A percentile compares a stretch with the other conserved stretches of the same genome.
Conservation (phyloP, 2,797 vertebrate genomes). For the Enteromius paludinosus region DNA sequence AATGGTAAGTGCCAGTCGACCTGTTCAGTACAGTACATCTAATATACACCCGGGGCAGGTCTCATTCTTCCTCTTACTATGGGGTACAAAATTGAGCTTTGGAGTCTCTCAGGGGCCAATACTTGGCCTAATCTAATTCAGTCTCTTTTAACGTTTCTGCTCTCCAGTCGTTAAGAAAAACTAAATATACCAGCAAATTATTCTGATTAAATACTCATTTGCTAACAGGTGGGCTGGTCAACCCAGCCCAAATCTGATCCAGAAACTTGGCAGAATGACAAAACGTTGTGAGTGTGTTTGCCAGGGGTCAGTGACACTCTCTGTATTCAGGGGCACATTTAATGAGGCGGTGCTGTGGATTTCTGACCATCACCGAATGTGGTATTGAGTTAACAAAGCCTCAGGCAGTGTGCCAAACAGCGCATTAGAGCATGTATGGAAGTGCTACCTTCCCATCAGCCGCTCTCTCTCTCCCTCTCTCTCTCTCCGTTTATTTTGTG, state of each 20-base stretch:
- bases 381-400: slow-evolving; percentile 78
- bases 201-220: neutral
- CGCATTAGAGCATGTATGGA: slow-evolving; percentile 74
- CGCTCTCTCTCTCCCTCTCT: neutral
- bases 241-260: neutral
- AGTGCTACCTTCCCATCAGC: slow-evolving; percentile 29
- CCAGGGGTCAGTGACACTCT: slow-evolving; percentile 65
- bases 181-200: neutral
- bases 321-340: slow-evolving; percentile 61
- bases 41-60: slow-evolving; percentile 56
- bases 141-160: slow-evolving; percentile 26
- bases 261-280: slow-evolving; percentile 7
- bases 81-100: slow-evolving; percentile 52
- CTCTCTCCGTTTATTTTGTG: slow-evolving; percentile 61
- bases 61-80: slow-evolving; percentile 49
- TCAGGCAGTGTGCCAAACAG: slow-evolving; percentile 80
- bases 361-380: slow-evolving; percentile 38
- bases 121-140: slow-evolving; percentile 40
- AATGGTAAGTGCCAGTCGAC: slow-evolving; percentile 43
- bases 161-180: neutral
- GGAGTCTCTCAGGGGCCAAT: slow-evolving; percentile 37
- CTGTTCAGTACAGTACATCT: slow-evolving; percentile 49
- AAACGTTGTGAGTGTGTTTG: slow-evolving; percentile 24
- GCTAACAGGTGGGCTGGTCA: neutral
- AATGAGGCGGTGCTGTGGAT: slow-evolving; percentile 59